Percentiles rank a stretch among this genome's conserved stretches.
phyloP scores from a whole-genome alignment of 1,140 invertebrate genomes.

The Ceratina australensis region DNA sequence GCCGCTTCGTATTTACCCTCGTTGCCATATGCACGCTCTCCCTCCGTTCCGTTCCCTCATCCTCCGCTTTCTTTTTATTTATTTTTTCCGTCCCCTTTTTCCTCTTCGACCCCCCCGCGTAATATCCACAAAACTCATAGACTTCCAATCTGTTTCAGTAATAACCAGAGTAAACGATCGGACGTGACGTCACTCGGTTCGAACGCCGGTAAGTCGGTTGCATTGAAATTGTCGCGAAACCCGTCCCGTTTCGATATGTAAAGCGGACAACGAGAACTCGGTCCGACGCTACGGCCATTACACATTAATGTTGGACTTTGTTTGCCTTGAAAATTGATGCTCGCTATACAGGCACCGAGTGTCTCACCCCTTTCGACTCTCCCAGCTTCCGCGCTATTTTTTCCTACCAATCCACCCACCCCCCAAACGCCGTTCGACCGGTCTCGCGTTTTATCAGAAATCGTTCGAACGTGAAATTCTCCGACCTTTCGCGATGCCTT shows the following conservation, averaged over 20 bases:
- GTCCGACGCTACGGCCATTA: slow-evolving; percentile 44
- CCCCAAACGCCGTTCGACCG: not conserved
- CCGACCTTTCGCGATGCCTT: not conserved
- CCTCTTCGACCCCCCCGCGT: slow-evolving; percentile 26
- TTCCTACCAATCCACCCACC: not conserved
- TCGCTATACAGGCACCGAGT: slow-evolving; percentile 28
- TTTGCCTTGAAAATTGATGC: slow-evolving; percentile 62
- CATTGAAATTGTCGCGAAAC: slow-evolving; percentile 51
- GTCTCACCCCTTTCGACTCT: slow-evolving; percentile 34
- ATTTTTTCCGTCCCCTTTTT: not conserved
- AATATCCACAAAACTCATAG: slow-evolving; percentile 59
- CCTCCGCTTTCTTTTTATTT: slow-evolving; percentile 2
- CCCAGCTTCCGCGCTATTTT: slow-evolving; percentile 30
- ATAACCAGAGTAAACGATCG: slow-evolving; percentile 64
- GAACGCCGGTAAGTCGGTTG: slow-evolving; percentile 38
- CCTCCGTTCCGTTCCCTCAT: slow-evolving; percentile 2
- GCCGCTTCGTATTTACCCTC: slow-evolving; percentile 18
- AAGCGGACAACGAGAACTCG: slow-evolving; percentile 50
- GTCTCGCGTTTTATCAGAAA: slow-evolving; percentile 26
- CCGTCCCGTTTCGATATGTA: not conserved
- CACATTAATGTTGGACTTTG: slow-evolving; percentile 59
- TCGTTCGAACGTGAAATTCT: slow-evolving; percentile 25
- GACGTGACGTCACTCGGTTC: slow-evolving; percentile 61
- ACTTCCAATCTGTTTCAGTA: slow-evolving; percentile 66
- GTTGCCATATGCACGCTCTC: not conserved